These are phyloP conservation scores for Theretra japonica DNA, from an alignment of 2,888 invertebrate genomes.

Conservation along the genomic window DNA sequence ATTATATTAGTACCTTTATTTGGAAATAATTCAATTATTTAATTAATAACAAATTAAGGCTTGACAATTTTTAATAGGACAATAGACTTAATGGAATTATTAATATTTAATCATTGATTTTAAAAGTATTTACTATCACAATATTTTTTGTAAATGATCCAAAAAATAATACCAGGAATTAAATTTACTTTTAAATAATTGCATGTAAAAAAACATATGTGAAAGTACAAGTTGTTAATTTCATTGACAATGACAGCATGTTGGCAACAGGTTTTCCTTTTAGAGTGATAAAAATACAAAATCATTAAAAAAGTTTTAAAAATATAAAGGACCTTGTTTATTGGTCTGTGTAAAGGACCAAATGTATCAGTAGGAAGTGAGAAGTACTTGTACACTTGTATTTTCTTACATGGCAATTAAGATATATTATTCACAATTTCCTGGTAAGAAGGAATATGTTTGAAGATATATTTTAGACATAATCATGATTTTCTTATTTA, in stretches of 20 bases:
- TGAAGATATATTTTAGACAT: neutral
- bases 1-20: too few relatives aligned
- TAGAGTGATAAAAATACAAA: neutral
- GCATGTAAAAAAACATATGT: neutral
- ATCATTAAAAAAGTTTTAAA: neutral
- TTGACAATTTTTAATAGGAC: too few relatives aligned
- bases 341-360: neutral
- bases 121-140: too few relatives aligned
- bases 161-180: too few relatives aligned
- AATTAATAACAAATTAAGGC: neutral
- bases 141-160: too few relatives aligned
- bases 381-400: neutral
- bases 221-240: conserved; percentile 9
- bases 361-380: neutral
- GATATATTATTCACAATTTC: neutral
- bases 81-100: too few relatives aligned
- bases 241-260: neutral
- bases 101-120: too few relatives aligned
- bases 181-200: too few relatives aligned
- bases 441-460: neutral
- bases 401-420: neutral
- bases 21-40: too few relatives aligned
- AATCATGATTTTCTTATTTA: neutral
- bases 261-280: neutral
- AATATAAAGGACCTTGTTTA: neutral